Conservation (phyloP, 2,888 invertebrate species). For the Nymphalis polychloros region DNA sequence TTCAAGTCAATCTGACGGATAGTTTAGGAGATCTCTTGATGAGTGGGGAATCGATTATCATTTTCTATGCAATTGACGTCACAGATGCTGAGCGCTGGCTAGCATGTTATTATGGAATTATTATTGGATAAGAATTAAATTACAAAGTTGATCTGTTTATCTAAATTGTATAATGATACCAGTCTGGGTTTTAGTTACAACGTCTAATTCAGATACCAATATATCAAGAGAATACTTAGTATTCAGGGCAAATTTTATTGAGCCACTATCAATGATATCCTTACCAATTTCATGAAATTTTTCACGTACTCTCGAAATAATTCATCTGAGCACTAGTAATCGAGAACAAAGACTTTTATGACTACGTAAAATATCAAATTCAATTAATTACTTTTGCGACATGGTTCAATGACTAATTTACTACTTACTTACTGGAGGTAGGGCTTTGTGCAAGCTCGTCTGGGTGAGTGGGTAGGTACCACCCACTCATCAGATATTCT, state of each 20-base stretch:
- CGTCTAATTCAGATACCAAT: slow-evolving; percentile 3
- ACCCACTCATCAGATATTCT: no score
- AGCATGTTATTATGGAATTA: no score
- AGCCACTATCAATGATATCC: slow-evolving; percentile 24
- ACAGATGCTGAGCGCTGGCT: no score
- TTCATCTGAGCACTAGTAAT: neutral
- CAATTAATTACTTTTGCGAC: no score
- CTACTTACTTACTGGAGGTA: no score
- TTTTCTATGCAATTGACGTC: no score
- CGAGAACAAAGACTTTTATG: neutral
- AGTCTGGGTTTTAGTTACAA: neutral
- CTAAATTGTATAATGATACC: neutral
- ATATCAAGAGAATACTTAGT: slow-evolving; percentile 19
- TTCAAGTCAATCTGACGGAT: no score
- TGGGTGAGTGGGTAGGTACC: no score
- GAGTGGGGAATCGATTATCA: no score
- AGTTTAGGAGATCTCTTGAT: no score
- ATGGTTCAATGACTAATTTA: no score
- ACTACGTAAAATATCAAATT: neutral
- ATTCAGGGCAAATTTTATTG: slow-evolving; percentile 22
- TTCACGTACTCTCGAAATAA: neutral
- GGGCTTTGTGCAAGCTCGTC: no score
- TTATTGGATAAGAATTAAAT: neutral
- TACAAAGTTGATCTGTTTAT: neutral
- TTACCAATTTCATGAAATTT: slow-evolving; percentile 17